Conservation (phyloP, 2,888 invertebrate species). For the Acrobeloides nanus region DNA sequence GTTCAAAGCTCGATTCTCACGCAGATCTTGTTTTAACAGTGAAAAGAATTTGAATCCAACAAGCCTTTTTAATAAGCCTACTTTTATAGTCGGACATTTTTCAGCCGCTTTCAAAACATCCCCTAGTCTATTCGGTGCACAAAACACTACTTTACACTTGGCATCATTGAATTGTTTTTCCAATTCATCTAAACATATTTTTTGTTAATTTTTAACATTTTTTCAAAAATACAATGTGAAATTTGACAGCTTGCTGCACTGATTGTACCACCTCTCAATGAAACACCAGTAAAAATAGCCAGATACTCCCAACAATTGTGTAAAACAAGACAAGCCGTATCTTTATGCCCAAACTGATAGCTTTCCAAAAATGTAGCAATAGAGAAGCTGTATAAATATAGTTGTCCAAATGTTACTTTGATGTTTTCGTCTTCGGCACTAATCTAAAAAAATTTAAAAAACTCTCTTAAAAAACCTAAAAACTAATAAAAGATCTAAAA, state of each 20-base stretch:
- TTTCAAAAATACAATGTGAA: slow-evolving; percentile 32
- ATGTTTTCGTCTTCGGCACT: no score
- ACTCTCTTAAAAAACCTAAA: no score
- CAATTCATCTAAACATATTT: slow-evolving; percentile 26
- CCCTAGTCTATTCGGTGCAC: slow-evolving; percentile 20
- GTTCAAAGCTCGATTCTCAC: no score
- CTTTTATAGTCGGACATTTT: slow-evolving; percentile 21
- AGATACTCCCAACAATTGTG: slow-evolving; percentile 35
- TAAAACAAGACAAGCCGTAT: slow-evolving; percentile 35
- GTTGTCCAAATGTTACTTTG: no score
- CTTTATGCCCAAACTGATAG: slow-evolving; percentile 23
- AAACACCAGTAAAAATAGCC: slow-evolving; percentile 24
- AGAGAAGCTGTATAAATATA: no score
- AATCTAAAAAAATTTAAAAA: no score
- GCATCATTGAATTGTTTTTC: slow-evolving; percentile 32
- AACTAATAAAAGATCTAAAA: no score
- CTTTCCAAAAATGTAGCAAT: slow-evolving; percentile 26
- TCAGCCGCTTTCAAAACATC: slow-evolving; percentile 27
- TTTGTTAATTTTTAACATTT: not conserved
- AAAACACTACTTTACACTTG: slow-evolving; percentile 23
- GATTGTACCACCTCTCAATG: slow-evolving; percentile 33
- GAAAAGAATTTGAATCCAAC: no score
- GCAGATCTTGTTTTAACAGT: no score
- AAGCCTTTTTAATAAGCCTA: no score
- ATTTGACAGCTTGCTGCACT: slow-evolving; percentile 41